Evolutionary conservation across 2,888 invertebrate species (phyloP), one percentile per base, ranked within the genome.

Genomic region (Limnephilus rhombicus): DNA sequence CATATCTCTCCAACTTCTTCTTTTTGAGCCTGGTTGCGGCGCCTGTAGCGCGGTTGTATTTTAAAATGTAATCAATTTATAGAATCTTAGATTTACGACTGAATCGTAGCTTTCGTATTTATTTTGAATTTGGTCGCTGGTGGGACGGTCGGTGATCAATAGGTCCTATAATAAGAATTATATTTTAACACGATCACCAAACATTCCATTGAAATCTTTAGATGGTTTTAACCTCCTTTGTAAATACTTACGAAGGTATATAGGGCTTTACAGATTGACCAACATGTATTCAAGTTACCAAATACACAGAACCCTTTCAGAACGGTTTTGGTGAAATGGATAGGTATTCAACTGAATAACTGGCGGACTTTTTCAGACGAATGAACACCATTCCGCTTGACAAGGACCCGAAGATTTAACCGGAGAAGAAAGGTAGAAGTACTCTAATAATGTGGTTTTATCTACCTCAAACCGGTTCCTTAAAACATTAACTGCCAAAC

Each of bases 391-490:
- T 83, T 83, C 83, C 83, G 83, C 37, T 34, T 83, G 83, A 37
- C 83, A 83, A 41, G 83, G 83, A 41, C 24, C 41, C 83, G 83
- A 83, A 37, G 83, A 83, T 83, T 83, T 37, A 53, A 83, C 37
- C 37, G 37, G 37, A 37, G 37, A 83, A 37, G 37, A 5, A 18
- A 53, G 53, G 18, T 24, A 68, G 68, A 68, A 53, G 24, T 18
- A n/a, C 68, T n/a, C 18, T 68, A 68, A 68, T 68, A 68, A 24
- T 68, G 24, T 68, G 68, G 68, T 68, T 24, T 68, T 68, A 68
- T 68, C 37, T 83, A 83, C 83, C 83, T 37, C 24, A 83, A 83
- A 83, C 83, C 37, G 37, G 83, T 83, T 83, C 83, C 83, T 83
- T 83, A 34, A 83, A 83, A 37, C 83, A 68, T 68, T n/a, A 68